Base-by-base conservation (phyloP, 2,888 invertebrate genomes). In the Lasioglossum marginatum region DNA sequence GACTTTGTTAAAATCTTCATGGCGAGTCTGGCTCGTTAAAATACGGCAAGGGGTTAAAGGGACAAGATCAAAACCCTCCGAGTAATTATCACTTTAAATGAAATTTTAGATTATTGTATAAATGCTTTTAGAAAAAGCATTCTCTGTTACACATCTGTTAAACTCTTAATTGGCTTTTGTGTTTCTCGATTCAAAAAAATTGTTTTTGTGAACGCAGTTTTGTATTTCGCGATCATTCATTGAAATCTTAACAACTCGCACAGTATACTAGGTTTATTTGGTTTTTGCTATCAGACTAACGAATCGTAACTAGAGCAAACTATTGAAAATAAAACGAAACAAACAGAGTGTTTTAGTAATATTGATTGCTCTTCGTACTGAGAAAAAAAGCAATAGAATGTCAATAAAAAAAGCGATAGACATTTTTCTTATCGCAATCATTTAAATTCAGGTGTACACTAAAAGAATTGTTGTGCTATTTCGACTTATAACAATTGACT, bases 281-380 rank as follows among this genome's bases (percentile, higher is more conserved):
- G 2, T 34, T 66, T 66, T 66, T 66, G 23, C 66, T 66, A 66
- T 34, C 31, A 19, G 34, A 8, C 34, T 66, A 66, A 66, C 66
- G 66, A 66, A 66, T 34, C 31, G 34, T 34, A 66, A 66, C 66
- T 16, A 66, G 19, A 34, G 19, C 66, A 19, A 66, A 66, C 66
- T 34, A 66, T 34, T 34, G 66, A 66, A 66, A 66, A 66, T 66
- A 66, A 66, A 83, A 77, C 57, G 66, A 74, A 75, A 80, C 66
- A 34, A 66, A 66, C 60, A 27, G 66, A 8, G 66, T 34, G 16
- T 66, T 66, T 66, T 34, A 19, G 34, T 66, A 34, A 34, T 34
- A 66, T 66, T 19, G 66, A 66, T 66, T 66, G 66, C 19, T 34
- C 34, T 34, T 12, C 66, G 66, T 1, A 8, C 19, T 16, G 19